Base-by-base conservation (phyloP, 1,140 invertebrate genomes). In the Bombus soroeensis region DNA sequence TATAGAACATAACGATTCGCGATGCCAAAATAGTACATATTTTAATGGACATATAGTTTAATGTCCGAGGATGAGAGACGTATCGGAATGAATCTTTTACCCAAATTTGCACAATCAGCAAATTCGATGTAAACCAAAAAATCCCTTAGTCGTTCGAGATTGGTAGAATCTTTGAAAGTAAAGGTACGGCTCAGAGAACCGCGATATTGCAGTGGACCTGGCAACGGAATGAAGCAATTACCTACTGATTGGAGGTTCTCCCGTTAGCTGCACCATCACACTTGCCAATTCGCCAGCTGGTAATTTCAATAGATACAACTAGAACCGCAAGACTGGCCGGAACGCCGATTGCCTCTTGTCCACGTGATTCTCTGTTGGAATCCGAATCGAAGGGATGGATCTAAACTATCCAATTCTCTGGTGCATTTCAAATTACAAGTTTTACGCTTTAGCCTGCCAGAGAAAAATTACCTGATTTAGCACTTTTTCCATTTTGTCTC, bases 191-290 rank as follows among this genome's bases (percentile, higher is more conserved):
- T 88, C 76, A 77, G 62, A 71, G 83, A 70, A 62, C 73, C 72
- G 85, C 87, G 88, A 89, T 91, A 90, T 86, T 85, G 80, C 72
- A 84, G 74, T 87, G 76, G 89, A 81, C 90, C 91, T 89, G 88
- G 90, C 90, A 88, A 90, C 86, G 91, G 90, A 92, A 92, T 92
- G 91, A 92, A 91, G 91, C 91, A 92, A 92, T 92, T 92, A 92
- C 87, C 85, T 82, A 86, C 87, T 92, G 91, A 92, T 92, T 92
- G 91, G 91, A 92, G 89, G 85, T 91, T 92, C 89, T 92, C 90
- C 90, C 87, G 91, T 94, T 94, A 93, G 91, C 92, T 91, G 88
- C 92, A 87, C 91, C 89, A 94, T 94, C 93, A 93, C 92, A 94
- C 93, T 93, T 93, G 92, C 93, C 93, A 94, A 94, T 93, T 92